These are phyloP conservation scores for Neostethus bicornis DNA, from an alignment of 2,797 vertebrate genomes.

Conservation along the genomic window DNA sequence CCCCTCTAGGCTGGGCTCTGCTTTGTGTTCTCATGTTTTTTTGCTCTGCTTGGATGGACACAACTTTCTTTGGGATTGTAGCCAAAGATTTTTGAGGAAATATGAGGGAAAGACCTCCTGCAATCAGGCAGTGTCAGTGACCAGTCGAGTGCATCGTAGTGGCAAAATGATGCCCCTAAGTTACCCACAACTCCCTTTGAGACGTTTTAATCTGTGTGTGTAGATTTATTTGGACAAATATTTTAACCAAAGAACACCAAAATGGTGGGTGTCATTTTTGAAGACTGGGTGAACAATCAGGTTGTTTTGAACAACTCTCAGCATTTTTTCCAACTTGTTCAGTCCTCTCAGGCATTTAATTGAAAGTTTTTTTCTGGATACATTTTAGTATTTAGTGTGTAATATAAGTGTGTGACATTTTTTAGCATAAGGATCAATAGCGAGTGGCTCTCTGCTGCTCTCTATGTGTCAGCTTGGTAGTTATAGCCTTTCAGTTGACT, in stretches of 20 bases:
- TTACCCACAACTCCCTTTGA: slow-evolving; percentile 46
- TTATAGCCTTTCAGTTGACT: slow-evolving; percentile 23
- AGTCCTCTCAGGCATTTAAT: background rate
- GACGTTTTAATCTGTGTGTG: slow-evolving; percentile 33
- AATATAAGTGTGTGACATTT: slow-evolving; percentile 16
- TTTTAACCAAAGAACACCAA: slow-evolving; percentile 22
- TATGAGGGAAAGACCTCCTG: slow-evolving; percentile 66
- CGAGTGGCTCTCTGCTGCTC: slow-evolving; percentile 62
- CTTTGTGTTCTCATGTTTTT: slow-evolving; percentile 34
- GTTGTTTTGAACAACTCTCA: background rate
- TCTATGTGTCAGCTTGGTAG: slow-evolving; percentile 52
- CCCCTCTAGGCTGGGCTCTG: slow-evolving; percentile 28
- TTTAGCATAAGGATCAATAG: slow-evolving; percentile 10
- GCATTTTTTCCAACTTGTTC: background rate
- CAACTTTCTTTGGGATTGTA: slow-evolving; percentile 55
- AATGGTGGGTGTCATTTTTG: slow-evolving; percentile 14
- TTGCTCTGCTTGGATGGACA: slow-evolving; percentile 48
- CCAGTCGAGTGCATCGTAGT: slow-evolving; percentile 57
- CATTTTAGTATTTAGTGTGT: too few relatives aligned
- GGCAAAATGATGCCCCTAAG: slow-evolving; percentile 49
- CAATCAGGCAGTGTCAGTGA: slow-evolving; percentile 61
- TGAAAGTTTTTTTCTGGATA: background rate
- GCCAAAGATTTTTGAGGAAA: slow-evolving; percentile 66
- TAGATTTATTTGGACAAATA: slow-evolving; percentile 17
- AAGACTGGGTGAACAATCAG: background rate